Evolutionary conservation across 2,113 vertebrate species (phyloP), one percentile per base, ranked within the genome.

Genomic region (Protomyctophum bolini): DNA sequence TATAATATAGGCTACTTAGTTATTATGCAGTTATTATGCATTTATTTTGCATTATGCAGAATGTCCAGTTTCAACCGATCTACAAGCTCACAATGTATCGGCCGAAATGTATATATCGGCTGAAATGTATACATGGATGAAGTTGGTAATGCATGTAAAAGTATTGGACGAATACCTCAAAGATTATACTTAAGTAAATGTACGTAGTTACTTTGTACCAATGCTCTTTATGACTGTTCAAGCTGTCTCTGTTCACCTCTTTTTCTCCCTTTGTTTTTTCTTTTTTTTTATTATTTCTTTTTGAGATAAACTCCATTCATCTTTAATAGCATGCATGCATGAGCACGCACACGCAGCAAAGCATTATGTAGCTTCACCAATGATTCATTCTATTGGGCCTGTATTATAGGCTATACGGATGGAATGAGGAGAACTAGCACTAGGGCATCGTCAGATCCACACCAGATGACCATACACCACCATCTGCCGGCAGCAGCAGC

Each of bases 401-500:
- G 68, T 58, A 21, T 21, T 21, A 21, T 21, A 21, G 21, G 21
- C 21, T 21, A 75, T 21, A 75, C 69, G 52, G 64, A 73, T 70
- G 21, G 21, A 21, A 21, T 54, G 69, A 70, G 56, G 75, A 80
- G 80, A 90, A 90, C 76, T 87, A 80, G 80, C 89, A 90, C 76
- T 87, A 83, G 76, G 83, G 80, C 85, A 86, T 68, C 85, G 86
- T 68, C 82, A 84, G 75, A 87, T 81, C 80, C 84, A 72, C 83
- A 92, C 86, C 90, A 94, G 94, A 94, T 92, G 92, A 92, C 82
- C 21, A 21, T 21, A 21, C 21, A 21, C 21, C 78, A 81, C 94
- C 94, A 95, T 95, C 94, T 95, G 95, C 71, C 86, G 55, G 33
- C 33, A 41, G 33, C 33, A 21, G 21, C 21, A 21, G 21, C 21